Conservation (phyloP, 1,140 invertebrate species). For the Magallana angulata region DNA sequence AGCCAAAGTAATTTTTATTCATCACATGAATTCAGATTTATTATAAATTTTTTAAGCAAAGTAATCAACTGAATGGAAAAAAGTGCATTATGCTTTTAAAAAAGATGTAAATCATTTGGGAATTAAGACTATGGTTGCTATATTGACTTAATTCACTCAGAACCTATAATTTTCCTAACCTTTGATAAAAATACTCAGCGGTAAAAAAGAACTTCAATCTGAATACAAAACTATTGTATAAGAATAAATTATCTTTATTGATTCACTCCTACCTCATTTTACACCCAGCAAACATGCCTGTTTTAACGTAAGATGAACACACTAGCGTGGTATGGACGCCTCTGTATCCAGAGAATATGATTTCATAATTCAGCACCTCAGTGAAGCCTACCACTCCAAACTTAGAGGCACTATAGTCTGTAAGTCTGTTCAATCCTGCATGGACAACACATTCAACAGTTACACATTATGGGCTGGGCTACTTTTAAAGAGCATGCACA, state of each 20-base stretch:
- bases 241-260: neutral
- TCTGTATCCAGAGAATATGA: conserved; percentile 67
- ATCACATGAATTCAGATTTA: too few species aligned
- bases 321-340: conserved; percentile 92
- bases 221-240: neutral
- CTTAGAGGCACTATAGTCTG: conserved; percentile 93
- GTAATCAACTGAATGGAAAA: too few species aligned
- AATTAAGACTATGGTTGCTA: too few species aligned
- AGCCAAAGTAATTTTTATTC: too few species aligned
- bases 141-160: too few species aligned
- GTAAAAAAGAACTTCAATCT: neutral
- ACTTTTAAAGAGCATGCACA: too few species aligned
- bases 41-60: too few species aligned
- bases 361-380: conserved; percentile 83
- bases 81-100: neutral
- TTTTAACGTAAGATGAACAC: conserved; percentile 95
- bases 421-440: conserved; percentile 86
- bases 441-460: too few species aligned
- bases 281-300: conserved; percentile 95
- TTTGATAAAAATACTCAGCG: too few species aligned
- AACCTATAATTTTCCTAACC: too few species aligned
- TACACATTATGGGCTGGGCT: too few species aligned
- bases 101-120: neutral
- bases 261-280: conserved; percentile 77
- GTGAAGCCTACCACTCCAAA: conserved; percentile 95